phyloP scores from a whole-genome alignment of 2,797 vertebrate genomes.

The Esox lucius region DNA sequence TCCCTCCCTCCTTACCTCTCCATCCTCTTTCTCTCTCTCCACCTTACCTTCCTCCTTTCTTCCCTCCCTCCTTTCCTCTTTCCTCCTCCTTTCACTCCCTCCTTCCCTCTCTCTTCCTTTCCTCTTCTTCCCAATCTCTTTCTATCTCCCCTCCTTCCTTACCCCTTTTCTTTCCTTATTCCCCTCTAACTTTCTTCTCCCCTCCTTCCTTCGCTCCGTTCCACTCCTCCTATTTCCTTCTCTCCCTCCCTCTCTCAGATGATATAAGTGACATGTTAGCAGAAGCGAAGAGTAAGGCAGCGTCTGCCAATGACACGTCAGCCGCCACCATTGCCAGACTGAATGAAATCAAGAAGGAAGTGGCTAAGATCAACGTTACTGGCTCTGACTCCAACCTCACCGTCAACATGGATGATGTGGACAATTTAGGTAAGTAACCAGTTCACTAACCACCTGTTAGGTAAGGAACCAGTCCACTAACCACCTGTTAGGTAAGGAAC shows the following conservation, averaged over 20 bases:
- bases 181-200: no score
- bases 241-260: slow-evolving; percentile 62
- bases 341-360: slow-evolving; percentile 76
- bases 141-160: no score
- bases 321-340: slow-evolving; percentile 76
- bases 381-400: slow-evolving; percentile 67
- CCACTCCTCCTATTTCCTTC: neutral
- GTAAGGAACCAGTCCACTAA: neutral
- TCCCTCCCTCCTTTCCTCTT: no score
- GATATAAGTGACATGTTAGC: slow-evolving; percentile 75
- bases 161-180: no score
- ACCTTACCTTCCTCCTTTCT: no score
- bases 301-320: slow-evolving; percentile 72
- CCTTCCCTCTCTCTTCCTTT: no score
- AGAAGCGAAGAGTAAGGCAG: slow-evolving; percentile 76
- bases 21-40: neutral
- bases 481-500: neutral
- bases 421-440: slow-evolving; percentile 76
- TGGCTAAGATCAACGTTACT: slow-evolving; percentile 74
- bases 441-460: neutral
- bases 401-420: slow-evolving; percentile 78
- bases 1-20: neutral
- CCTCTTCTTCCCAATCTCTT: no score
- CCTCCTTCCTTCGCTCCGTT: neutral
- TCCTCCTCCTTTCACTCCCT: no score